phyloP scores from a whole-genome alignment of 1,140 invertebrate species.

The Penaeus chinensis region DNA sequence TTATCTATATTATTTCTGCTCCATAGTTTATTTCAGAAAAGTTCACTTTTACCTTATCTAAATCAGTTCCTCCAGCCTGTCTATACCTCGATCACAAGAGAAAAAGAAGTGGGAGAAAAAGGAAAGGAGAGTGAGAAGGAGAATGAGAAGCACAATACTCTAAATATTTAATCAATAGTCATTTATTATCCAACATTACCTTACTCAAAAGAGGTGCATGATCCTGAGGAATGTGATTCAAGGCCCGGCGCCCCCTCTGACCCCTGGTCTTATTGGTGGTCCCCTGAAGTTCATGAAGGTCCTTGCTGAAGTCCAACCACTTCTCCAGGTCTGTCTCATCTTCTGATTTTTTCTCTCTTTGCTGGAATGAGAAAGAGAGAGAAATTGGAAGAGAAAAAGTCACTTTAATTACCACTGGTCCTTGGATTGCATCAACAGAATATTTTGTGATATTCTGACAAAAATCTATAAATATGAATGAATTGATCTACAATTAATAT shows the following conservation, averaged over 20 bases:
- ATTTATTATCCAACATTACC: not conserved
- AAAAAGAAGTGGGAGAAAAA: not conserved
- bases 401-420: not conserved
- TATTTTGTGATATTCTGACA: too few relatives aligned
- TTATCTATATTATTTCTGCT: too few relatives aligned
- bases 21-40: too few relatives aligned
- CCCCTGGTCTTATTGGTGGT: not conserved
- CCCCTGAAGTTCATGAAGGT: slow-evolving; percentile 22
- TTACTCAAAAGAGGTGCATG: slow-evolving; percentile 24
- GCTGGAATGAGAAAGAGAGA: not conserved
- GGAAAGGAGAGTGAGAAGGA: not conserved
- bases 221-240: not conserved
- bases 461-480: too few relatives aligned
- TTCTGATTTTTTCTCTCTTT: not conserved
- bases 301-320: not conserved
- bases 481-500: too few relatives aligned
- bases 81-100: too few relatives aligned
- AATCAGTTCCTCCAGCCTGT: too few relatives aligned
- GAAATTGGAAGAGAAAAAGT: not conserved
- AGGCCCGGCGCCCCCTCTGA: not conserved
- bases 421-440: too few relatives aligned
- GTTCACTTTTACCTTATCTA: too few relatives aligned
- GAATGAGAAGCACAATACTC: not conserved
- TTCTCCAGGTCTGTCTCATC: not conserved
- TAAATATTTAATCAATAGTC: not conserved